Conservation (phyloP, 2,888 invertebrate genomes). For the Lymantria dispar region DNA sequence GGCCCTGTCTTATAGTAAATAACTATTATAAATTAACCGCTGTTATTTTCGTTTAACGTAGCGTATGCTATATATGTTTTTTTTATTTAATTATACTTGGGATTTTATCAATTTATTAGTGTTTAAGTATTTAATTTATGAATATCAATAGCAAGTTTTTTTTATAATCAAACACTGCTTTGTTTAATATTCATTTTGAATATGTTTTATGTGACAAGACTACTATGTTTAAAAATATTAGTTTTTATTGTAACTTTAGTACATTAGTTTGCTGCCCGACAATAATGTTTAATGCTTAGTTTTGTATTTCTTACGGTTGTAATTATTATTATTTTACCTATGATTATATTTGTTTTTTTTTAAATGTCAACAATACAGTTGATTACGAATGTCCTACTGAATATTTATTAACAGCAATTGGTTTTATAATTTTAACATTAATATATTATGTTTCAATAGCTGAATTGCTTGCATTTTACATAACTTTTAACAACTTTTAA, state of each 20-base stretch:
- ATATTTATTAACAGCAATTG: slow-evolving; percentile 13
- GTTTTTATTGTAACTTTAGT: slow-evolving; percentile 49
- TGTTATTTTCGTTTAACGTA: slow-evolving; percentile 20
- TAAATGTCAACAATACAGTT: slow-evolving; percentile 22
- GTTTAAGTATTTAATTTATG: slow-evolving; percentile 54
- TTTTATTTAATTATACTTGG: slow-evolving; percentile 35
- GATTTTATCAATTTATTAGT: slow-evolving; percentile 40
- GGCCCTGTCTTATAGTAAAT: too few relatives aligned
- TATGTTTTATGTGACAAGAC: slow-evolving; percentile 57
- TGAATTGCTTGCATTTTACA: too few relatives aligned
- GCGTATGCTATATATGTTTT: slow-evolving; percentile 33
- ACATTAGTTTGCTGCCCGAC: slow-evolving; percentile 67
- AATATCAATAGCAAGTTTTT: slow-evolving; percentile 48
- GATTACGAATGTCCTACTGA: slow-evolving; percentile 42
- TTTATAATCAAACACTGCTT: slow-evolving; percentile 30
- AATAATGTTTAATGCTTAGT: slow-evolving; percentile 59
- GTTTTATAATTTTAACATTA: too few relatives aligned
- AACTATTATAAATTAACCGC: too few relatives aligned
- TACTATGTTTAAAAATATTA: slow-evolving; percentile 42
- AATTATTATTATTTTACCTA: slow-evolving; percentile 38
- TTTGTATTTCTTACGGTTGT: slow-evolving; percentile 49
- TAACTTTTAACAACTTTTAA: too few relatives aligned
- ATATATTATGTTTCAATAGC: too few relatives aligned
- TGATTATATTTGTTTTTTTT: slow-evolving; percentile 35
- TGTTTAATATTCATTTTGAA: slow-evolving; percentile 28